phyloP scores from a whole-genome alignment of 2,888 invertebrate species.

The Silvanus unidentatus region DNA sequence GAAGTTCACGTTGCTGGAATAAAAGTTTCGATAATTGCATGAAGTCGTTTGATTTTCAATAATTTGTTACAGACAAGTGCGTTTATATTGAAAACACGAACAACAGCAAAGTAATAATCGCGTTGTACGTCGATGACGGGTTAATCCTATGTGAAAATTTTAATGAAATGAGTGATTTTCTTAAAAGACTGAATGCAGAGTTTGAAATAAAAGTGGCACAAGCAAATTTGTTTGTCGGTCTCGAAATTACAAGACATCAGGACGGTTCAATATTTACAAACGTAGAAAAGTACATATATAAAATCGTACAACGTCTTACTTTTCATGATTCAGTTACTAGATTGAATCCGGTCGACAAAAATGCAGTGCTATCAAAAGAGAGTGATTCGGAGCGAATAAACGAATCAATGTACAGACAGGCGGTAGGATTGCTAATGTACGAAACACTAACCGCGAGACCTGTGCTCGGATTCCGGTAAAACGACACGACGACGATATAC shows the following conservation, averaged over 20 bases:
- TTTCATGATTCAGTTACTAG: constrained; percentile 7
- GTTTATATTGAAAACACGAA: constrained; percentile 21
- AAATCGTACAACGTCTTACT: constrained; percentile 9
- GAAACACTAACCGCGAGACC: constrained; percentile 18
- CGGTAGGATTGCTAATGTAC: constrained; percentile 22
- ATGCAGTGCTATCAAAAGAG: constrained; percentile 4
- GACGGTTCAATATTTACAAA: constrained; percentile 8
- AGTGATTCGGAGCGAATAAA: constrained; percentile 22
- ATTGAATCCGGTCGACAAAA: constrained; percentile 9
- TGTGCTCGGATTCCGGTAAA: too few relatives aligned
- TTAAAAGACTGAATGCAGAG: background rate
- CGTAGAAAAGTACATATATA: constrained; percentile 7
- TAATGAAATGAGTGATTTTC: background rate
- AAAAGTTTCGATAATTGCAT: constrained; percentile 26
- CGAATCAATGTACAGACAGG: constrained; percentile 23
- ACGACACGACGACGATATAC: too few relatives aligned
- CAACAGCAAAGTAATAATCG: constrained; percentile 10
- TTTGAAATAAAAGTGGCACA: constrained; percentile 10
- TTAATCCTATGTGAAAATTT: background rate
- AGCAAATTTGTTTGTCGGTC: constrained; percentile 10
- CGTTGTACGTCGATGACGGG: constrained; percentile 29
- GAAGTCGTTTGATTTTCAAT: constrained; percentile 22
- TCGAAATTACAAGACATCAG: constrained; percentile 10
- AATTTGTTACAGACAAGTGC: constrained; percentile 28
- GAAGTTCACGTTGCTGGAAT: constrained; percentile 29